Base-by-base conservation (phyloP, 2,888 invertebrate species). In the Lasioglossum oenotherae region DNA sequence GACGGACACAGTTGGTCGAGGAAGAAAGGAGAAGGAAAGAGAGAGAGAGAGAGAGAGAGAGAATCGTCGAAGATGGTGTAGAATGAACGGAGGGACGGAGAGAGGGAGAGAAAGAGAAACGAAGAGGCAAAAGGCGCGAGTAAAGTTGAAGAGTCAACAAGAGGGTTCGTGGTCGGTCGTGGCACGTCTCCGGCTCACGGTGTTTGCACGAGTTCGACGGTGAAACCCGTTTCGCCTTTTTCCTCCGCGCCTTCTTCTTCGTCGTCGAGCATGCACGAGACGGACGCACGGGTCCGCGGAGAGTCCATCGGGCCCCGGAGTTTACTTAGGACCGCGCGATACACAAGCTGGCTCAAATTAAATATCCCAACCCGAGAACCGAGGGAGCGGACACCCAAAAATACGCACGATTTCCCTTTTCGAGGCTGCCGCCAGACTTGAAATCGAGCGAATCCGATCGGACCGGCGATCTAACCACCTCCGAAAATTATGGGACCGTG, bases 71-170 rank as follows among this genome's bases (percentile, higher is more conserved):
- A n/a, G 53, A 53, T 53, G 53, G 53, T 53, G 53, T 53, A 53
- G 53, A 53, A 53, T n/a, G 19, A 69, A 76, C 75, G 16, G 72
- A 31, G 64, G 14, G 31, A 27, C 8, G 16, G 53, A 23, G 78
- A n/a, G 41, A 74, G 71, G 16, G 69, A 60, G 75, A 27, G 41
- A 79, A 76, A 76, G 80, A 76, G 46, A 78, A 73, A 77, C 38
- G 69, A n/a, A 38, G 67, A 31, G 31, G 87, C 82, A 78, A 89
- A 90, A 88, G 88, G 86, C 89, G 91, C 91, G 92, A 92, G 92
- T 91, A 93, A 94, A 93, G 94, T 93, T 93, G 93, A 94, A 94
- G 93, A 94, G 94, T 94, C 94, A 94, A 94, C 93, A 94, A 93
- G 93, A 93, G 90, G 89, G 89, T 88, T 87, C 88, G 86, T 88